Evolutionary conservation across 2,113 vertebrate species (phyloP), one percentile per base, ranked within the genome.

Genomic region (Protobothrops mucrosquamatus): DNA sequence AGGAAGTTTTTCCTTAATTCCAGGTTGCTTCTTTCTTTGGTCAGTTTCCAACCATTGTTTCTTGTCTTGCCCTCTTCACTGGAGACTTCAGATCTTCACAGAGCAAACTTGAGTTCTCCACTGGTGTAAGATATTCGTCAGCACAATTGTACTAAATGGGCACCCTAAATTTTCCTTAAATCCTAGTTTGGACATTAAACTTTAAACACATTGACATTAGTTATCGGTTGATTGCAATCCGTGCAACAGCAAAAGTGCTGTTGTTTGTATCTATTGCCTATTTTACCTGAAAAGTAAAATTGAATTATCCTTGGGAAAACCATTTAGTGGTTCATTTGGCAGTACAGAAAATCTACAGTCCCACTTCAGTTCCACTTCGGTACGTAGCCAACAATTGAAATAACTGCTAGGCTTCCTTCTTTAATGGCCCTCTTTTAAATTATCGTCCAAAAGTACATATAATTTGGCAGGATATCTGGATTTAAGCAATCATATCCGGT

Each of bases 401-500:
- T 23, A 89, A 88, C 29, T 74, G 20, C 48, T 34, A 3, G 12
- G 2, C 22, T 89, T 48, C 55, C 26, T 12, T 74, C 55, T 57
- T 57, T 69, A 89, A 57, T 26, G 10, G 9, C 11, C 11, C 51
- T 43, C 3, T 59, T 85, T 85, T 39, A 85, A 74, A 51, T 24
- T 48, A 61, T 87, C 52, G 20, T 54, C 74, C 88, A 61, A n/a
- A 64, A 64, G 7, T 46, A n/a, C 11, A 26, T 29, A 85, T 89
- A 48, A 57, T 92, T 89, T 85, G 64, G 52, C 52, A 89, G 39
- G 34, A 10, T 24, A 85, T 57, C 64, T 59, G 61, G 11, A 85
- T 89, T 94, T 93, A 94, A 93, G 3, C 85, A 92, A 90, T 88
- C 26, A 3, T 85, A 87, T 93, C 23, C 51, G 92, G 92, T 95